These are phyloP conservation scores for Anhinga rufa DNA, from an alignment of 2,113 vertebrate genomes.

Conservation along the genomic window DNA sequence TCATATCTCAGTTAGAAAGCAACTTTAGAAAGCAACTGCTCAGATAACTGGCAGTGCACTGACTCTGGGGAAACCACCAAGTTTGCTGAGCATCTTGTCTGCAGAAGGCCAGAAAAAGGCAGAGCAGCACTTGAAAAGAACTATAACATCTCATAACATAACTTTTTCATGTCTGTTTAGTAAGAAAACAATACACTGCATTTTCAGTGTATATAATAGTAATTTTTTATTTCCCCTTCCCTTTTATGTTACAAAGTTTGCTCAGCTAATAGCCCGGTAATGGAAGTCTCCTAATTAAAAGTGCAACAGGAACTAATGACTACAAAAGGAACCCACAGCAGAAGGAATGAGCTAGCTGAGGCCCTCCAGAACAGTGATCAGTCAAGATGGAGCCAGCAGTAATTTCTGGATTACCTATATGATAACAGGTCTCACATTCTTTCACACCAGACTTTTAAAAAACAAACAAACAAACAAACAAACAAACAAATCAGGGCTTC, in stretches of 20 bases:
- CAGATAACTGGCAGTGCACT: neutral
- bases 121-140: neutral
- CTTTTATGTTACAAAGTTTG: neutral
- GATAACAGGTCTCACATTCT: neutral
- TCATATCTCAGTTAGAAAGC: neutral
- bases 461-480: neutral
- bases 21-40: neutral
- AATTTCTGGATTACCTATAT: neutral
- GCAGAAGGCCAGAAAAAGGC: neutral
- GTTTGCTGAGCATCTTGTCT: neutral
- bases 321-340: neutral
- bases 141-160: neutral
- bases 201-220: neutral
- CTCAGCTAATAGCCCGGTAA: neutral
- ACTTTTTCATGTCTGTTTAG: neutral
- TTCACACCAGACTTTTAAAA: neutral
- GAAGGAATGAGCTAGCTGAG: neutral
- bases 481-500: neutral
- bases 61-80: rapidly evolving
- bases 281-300: neutral
- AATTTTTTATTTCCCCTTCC: neutral
- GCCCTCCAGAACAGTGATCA: neutral
- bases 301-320: neutral
- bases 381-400: neutral
- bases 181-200: neutral